phyloP scores from a whole-genome alignment of 2,797 vertebrate genomes.

The Micromesistius poutassou region DNA sequence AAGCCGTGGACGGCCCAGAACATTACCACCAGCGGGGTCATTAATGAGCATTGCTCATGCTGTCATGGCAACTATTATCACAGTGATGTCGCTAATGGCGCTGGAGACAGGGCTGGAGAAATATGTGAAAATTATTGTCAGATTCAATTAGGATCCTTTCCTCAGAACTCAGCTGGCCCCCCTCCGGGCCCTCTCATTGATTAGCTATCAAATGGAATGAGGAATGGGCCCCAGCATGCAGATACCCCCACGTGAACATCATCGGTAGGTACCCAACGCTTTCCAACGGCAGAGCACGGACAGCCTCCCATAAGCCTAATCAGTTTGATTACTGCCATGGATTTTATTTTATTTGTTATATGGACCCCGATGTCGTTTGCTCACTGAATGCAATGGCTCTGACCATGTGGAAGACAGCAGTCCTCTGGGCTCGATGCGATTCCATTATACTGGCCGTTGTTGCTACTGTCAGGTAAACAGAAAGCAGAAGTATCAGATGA shows the following conservation, averaged over 20 bases:
- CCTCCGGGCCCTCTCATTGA: conserved; percentile 73
- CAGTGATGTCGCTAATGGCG: conserved; percentile 82
- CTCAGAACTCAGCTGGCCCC: conserved; percentile 77
- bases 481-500: no score
- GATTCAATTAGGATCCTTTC: conserved; percentile 81
- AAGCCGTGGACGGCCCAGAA: conserved; percentile 64
- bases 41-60: conserved; percentile 85
- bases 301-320: conserved; percentile 66
- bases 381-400: conserved; percentile 57
- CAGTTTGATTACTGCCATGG: conserved; percentile 68
- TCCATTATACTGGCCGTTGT: not conserved
- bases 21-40: conserved; percentile 77
- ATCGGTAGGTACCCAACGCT: conserved; percentile 57
- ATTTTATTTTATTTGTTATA: conserved; percentile 47
- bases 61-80: conserved; percentile 85
- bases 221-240: conserved; percentile 55
- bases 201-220: conserved; percentile 78
- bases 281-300: conserved; percentile 60
- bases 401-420: conserved; percentile 13
- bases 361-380: conserved; percentile 51
- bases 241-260: conserved; percentile 67
- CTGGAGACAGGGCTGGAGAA: conserved; percentile 77
- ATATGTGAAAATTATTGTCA: conserved; percentile 86
- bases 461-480: no score
- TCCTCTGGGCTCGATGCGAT: not conserved